Base-by-base conservation (phyloP, 2,797 vertebrate species). In the Leuciscus waleckii region DNA sequence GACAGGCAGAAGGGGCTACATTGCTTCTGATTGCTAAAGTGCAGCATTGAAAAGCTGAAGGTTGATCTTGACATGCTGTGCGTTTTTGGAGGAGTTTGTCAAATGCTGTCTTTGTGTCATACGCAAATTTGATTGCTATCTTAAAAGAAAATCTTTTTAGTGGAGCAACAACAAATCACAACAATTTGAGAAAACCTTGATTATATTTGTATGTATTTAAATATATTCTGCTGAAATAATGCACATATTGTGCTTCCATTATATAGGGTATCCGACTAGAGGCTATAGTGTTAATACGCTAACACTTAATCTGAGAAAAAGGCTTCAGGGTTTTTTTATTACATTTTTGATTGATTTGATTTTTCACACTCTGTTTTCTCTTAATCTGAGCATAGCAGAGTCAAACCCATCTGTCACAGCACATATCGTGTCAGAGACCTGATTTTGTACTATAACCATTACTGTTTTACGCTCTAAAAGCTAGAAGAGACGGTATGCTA, bases 21-120 rank as follows among this genome's bases (percentile, higher is more conserved):
- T 56, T 80, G 83, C 83, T 83, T 69, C 83, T 85, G 87, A 85
- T 78, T 87, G 81, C 82, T 81, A 89, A 88, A 89, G 88, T 82
- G 85, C 83, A 63, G 49, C 77, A 39, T 35, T 82, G 71, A 87
- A 88, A 88, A 85, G 82, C 54, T 58, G 81, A 87, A 83, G 79
- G 82, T 85, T 88, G 79, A 78, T 88, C 82, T 85, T 79, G 82
- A 83, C 77, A 84, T 49, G 39, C 56, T 69, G 39, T 23, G 41
- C 65, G 23, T 86, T 77, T 90, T 84, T 85, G 43, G 84, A 85
- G 29, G 26, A 61, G 49, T 74, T 84, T 87, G 87, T 86, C 79
- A 84, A 85, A 85, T 81, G 80, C 29, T 46, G 68, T 84, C 29
- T 16, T 14, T 79, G 74, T 81, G 71, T 79, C 78, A 84, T 85